phyloP scores from a whole-genome alignment of 2,888 invertebrate species.

The Ganaspis brasiliensis region DNA sequence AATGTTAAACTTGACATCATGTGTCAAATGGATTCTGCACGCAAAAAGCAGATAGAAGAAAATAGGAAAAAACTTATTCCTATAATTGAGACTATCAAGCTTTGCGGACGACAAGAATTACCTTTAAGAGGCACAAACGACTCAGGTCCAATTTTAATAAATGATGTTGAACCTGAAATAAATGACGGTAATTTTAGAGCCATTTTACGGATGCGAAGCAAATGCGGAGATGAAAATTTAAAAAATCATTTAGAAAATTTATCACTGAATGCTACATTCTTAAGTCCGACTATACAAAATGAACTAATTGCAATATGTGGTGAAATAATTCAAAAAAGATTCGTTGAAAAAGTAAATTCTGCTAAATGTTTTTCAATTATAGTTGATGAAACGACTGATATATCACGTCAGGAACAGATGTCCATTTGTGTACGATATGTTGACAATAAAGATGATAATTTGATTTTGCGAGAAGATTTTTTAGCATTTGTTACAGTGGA shows the following conservation, averaged over 20 bases:
- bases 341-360: not conserved
- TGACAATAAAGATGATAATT: not conserved
- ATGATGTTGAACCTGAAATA: not conserved
- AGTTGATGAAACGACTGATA: slow-evolving; percentile 22
- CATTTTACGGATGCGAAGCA: not conserved
- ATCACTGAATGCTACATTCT: not conserved
- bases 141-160: not conserved
- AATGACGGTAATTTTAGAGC: slow-evolving; percentile 40
- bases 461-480: not conserved
- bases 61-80: slow-evolving; percentile 32
- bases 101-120: slow-evolving; percentile 46
- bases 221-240: not conserved
- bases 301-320: not conserved
- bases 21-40: too few species aligned
- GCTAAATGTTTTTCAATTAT: not conserved
- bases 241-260: not conserved
- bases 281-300: not conserved
- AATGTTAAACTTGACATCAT: not conserved
- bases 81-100: slow-evolving; percentile 23
- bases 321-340: not conserved
- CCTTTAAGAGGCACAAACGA: slow-evolving; percentile 28
- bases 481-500: slow-evolving; percentile 7
- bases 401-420: not conserved
- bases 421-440: slow-evolving; percentile 20
- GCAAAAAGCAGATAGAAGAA: not conserved